Conservation (phyloP, 2,113 vertebrate species). For the Miniopterus natalensis region DNA sequence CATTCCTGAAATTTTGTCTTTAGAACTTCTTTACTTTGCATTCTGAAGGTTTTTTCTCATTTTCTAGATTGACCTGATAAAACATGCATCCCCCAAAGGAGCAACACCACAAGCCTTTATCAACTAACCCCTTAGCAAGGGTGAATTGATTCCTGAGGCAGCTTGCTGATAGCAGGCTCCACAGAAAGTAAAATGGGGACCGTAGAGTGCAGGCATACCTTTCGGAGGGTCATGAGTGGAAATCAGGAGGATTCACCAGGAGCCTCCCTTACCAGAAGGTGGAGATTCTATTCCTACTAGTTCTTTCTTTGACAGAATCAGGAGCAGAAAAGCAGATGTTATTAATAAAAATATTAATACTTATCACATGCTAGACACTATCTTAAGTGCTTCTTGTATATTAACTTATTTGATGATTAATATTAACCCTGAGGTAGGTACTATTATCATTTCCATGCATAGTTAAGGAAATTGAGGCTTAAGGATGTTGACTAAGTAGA, state of each 20-base stretch:
- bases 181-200: neutral
- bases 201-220: rapidly evolving
- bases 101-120: neutral
- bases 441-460: neutral
- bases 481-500: neutral
- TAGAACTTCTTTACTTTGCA: neutral
- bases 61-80: neutral
- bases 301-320: neutral
- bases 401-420: neutral
- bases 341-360: neutral
- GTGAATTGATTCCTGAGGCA: neutral
- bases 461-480: neutral
- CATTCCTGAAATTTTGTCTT: neutral
- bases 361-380: neutral
- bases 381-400: neutral
- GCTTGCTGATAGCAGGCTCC: neutral
- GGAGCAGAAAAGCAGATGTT: neutral
- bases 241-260: neutral
- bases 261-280: neutral
- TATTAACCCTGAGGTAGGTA: neutral
- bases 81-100: neutral
- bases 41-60: neutral
- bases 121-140: neutral
- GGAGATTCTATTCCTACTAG: neutral
- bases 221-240: neutral